A percentile compares a stretch with the other conserved stretches of the same genome.
These are phyloP conservation scores for Sycobia sp. DNA, from an alignment of 1,140 invertebrate species.

Conservation along the genomic window DNA sequence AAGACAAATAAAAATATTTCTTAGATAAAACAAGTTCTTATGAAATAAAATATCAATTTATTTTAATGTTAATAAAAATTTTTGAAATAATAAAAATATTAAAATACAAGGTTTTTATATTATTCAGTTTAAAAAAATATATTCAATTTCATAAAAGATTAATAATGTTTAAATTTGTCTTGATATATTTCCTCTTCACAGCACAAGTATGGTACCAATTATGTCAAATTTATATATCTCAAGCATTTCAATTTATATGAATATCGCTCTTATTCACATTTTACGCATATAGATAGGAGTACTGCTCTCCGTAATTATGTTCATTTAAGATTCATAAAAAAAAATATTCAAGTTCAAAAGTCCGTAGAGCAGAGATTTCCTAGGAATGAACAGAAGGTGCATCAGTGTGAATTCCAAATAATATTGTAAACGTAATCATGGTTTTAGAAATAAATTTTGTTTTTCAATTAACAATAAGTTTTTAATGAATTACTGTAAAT, in stretches of 20 bases:
- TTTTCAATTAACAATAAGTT: conserved; percentile 23
- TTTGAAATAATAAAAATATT: background rate
- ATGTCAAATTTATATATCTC: conserved; percentile 26
- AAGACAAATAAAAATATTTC: conserved; percentile 22
- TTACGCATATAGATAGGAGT: conserved; percentile 21
- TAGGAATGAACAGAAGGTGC: conserved; percentile 3
- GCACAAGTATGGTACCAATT: conserved; percentile 27
- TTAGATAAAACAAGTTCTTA: background rate
- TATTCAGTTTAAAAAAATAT: conserved; percentile 7
- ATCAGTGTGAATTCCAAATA: background rate
- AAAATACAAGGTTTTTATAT: background rate
- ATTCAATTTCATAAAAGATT: no score
- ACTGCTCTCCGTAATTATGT: background rate
- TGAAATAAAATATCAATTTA: background rate
- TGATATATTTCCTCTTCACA: conserved; percentile 24
- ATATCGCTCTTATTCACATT: conserved; percentile 21
- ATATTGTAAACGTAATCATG: conserved; percentile 3
- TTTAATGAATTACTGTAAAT: conserved; percentile 33
- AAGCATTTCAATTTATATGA: conserved; percentile 10
- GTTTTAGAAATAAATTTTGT: conserved; percentile 37
- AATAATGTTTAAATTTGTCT: conserved; percentile 13
- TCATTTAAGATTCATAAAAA: conserved; percentile 9
- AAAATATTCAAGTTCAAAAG: conserved; percentile 8
- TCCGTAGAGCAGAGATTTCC: conserved; percentile 17
- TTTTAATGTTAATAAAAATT: background rate